Conservation (phyloP, 2,113 vertebrate species). For the Hiodon alosoides region DNA sequence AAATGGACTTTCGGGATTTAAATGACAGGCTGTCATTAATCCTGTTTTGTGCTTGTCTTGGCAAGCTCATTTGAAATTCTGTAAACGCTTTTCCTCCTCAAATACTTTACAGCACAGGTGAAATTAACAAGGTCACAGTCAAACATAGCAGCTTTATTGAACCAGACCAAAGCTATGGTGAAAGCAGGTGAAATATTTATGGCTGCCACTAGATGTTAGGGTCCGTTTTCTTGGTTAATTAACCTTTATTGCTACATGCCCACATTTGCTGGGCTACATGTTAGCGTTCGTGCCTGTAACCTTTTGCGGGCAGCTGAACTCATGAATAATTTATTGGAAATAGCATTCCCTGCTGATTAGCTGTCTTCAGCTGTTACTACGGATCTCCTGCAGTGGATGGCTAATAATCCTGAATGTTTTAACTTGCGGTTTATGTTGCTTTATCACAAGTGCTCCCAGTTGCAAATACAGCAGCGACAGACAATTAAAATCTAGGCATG, state of each 20-base stretch:
- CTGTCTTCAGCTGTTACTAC: slow-evolving; percentile 40
- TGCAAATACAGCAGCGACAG: slow-evolving; percentile 41
- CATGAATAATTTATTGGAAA: slow-evolving; percentile 51
- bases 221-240: slow-evolving; percentile 44
- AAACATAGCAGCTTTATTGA: slow-evolving; percentile 25
- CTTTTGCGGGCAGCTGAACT: slow-evolving; percentile 49
- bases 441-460: slow-evolving; percentile 44
- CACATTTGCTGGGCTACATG: slow-evolving; percentile 20
- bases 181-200: slow-evolving; percentile 41
- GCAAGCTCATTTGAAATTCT: slow-evolving; percentile 44
- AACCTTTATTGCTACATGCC: slow-evolving; percentile 41
- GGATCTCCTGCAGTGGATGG: slow-evolving; percentile 35
- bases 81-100: slow-evolving; percentile 44
- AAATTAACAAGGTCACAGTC: slow-evolving; percentile 40
- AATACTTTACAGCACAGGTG: slow-evolving; percentile 49
- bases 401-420: slow-evolving; percentile 52
- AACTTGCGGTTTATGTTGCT: slow-evolving; percentile 41
- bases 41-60: slow-evolving; percentile 47
- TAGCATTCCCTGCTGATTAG: slow-evolving; percentile 44
- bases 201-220: slow-evolving; percentile 25
- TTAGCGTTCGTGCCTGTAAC: slow-evolving; percentile 33
- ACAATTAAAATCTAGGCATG: slow-evolving; percentile 47
- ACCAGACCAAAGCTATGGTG: slow-evolving; percentile 24
- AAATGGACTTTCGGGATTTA: slow-evolving; percentile 52
- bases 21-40: slow-evolving; percentile 47